These are phyloP conservation scores for Gymnocephalus cernua DNA, from an alignment of 2,113 vertebrate genomes.

Conservation along the genomic window DNA sequence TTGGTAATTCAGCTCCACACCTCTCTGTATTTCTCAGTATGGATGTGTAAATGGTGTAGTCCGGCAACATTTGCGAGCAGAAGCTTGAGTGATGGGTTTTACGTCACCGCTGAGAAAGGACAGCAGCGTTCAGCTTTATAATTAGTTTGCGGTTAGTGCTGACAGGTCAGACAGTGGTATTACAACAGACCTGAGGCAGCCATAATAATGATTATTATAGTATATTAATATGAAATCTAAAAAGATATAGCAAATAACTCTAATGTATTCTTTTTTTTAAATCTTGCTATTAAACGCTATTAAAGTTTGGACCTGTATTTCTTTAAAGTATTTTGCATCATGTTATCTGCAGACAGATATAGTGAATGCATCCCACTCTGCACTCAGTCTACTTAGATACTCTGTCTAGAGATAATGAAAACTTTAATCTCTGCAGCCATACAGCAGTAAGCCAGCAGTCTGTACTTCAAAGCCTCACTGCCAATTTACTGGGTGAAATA, in stretches of 20 bases:
- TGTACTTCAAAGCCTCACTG: not conserved
- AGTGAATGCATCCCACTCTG: not conserved
- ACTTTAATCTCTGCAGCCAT: not conserved
- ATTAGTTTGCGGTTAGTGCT: not conserved
- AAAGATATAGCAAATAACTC: not conserved
- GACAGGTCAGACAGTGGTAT: not conserved
- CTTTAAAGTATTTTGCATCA: not conserved
- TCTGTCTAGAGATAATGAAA: not conserved
- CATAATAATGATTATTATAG: not conserved
- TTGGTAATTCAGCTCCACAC: too few relatives aligned
- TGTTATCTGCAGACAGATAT: not conserved
- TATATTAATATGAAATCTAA: not conserved
- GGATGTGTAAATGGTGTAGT: too few relatives aligned
- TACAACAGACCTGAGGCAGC: not conserved
- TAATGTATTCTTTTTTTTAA: not conserved
- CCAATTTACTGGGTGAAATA: constrained; percentile 2
- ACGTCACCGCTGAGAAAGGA: too few relatives aligned
- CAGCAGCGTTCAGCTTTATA: too few relatives aligned
- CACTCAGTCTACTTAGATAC: not conserved
- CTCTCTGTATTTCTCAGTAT: too few relatives aligned
- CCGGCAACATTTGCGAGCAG: too few relatives aligned
- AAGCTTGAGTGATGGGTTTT: too few relatives aligned
- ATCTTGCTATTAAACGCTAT: too few relatives aligned
- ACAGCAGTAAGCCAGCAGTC: not conserved
- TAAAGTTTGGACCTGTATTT: not conserved